Evolutionary conservation across 1,140 invertebrate species (phyloP).

Genomic region (Drosophila chauvacae): DNA sequence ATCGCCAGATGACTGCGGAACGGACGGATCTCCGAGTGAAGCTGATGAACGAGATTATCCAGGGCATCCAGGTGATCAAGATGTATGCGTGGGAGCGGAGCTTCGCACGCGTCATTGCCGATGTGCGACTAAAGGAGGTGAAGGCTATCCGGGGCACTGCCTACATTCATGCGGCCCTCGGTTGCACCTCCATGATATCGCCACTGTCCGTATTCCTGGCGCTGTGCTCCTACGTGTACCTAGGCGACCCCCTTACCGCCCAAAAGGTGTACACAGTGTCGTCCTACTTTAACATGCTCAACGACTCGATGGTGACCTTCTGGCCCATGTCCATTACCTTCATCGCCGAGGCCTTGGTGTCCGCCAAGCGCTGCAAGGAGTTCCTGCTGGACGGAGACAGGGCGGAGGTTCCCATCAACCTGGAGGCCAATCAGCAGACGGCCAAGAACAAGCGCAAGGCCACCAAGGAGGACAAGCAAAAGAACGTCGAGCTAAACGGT

Average conservation of each 20-base stretch:
- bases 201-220: slow-evolving; percentile 92
- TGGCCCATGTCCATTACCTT: slow-evolving; percentile 88
- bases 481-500: slow-evolving; percentile 62
- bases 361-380: slow-evolving; percentile 88
- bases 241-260: slow-evolving; percentile 88
- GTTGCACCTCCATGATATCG: slow-evolving; percentile 87
- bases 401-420: slow-evolving; percentile 62
- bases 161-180: slow-evolving; percentile 75
- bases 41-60: slow-evolving; percentile 93
- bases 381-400: slow-evolving; percentile 85
- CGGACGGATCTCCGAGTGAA: slow-evolving; percentile 93
- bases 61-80: slow-evolving; percentile 93
- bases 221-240: slow-evolving; percentile 90
- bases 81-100: slow-evolving; percentile 96
- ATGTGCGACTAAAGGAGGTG: slow-evolving; percentile 87
- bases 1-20: slow-evolving; percentile 85
- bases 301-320: slow-evolving; percentile 90
- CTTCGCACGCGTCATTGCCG: slow-evolving; percentile 89
- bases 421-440: slow-evolving; percentile 34
- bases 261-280: slow-evolving; percentile 91
- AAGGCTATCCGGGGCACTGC: slow-evolving; percentile 86
- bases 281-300: slow-evolving; percentile 90
- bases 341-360: slow-evolving; percentile 87
- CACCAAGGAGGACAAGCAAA: slow-evolving; percentile 47
- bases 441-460: slow-evolving; percentile 53